Conservation (phyloP, 2,797 vertebrate species). For the Lindbergichthys nudifrons region DNA sequence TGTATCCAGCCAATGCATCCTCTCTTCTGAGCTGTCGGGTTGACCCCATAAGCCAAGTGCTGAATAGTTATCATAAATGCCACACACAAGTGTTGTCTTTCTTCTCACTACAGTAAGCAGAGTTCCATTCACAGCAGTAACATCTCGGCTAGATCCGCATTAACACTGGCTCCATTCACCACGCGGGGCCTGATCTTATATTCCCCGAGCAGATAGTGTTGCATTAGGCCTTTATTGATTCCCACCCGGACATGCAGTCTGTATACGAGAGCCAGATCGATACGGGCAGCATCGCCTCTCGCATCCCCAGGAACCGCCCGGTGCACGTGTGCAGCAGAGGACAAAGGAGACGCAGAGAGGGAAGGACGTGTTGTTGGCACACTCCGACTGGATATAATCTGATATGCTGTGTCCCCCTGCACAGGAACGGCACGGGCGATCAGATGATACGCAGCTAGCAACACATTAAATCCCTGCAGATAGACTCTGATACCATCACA, state of each 20-base stretch:
- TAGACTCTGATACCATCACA: neutral
- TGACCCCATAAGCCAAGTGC: neutral
- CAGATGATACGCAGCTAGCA: conserved; percentile 5
- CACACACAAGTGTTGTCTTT: conserved; percentile 16
- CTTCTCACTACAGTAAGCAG: conserved; percentile 8
- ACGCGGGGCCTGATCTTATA: conserved; percentile 3
- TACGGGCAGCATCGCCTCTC: conserved; percentile 3
- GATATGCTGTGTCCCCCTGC: conserved; percentile 14
- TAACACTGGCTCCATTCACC: conserved; percentile 32
- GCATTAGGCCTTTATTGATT: conserved; percentile 53
- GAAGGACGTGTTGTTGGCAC: neutral
- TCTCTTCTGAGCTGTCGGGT: neutral
- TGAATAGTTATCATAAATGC: conserved; percentile 8
- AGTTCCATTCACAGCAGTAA: neutral
- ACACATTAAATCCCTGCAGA: neutral
- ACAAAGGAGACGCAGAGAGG: conserved; percentile 2
- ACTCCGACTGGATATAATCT: conserved; percentile 21
- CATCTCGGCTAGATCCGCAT: neutral
- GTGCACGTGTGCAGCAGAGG: neutral
- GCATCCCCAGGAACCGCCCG: conserved; percentile 1
- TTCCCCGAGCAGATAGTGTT: conserved; percentile 24
- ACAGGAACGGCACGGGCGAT: neutral
- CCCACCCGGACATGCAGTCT: conserved; percentile 37
- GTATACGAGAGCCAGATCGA: conserved; percentile 53
- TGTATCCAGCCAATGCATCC: neutral